A percentile compares a stretch with the other conserved stretches of the same genome.
Evolutionary conservation across 2,888 invertebrate species (phyloP).

Genomic region (Lasius fuliginosus): DNA sequence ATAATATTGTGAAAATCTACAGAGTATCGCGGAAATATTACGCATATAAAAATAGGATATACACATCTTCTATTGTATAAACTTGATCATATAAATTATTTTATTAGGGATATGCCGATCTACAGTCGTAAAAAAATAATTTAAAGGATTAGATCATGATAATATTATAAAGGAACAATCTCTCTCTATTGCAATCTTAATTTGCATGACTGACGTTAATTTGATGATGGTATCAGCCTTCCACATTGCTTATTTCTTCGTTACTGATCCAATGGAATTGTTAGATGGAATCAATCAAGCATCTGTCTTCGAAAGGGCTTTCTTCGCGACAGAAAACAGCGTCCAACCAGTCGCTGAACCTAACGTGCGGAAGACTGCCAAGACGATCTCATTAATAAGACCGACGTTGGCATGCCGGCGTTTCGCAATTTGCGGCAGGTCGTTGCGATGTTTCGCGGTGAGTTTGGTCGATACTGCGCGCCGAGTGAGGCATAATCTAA

Average conservation of each 20-base stretch:
- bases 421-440: conserved; percentile 53
- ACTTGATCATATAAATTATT: neutral
- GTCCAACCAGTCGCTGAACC: conserved; percentile 73
- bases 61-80: neutral
- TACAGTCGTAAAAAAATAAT: neutral
- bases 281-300: conserved; percentile 63
- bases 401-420: conserved; percentile 53
- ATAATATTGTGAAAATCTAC: neutral
- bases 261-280: conserved; percentile 58
- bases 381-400: conserved; percentile 34
- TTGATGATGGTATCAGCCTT: neutral
- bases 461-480: conserved; percentile 76
- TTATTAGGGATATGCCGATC: neutral
- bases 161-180: neutral
- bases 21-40: neutral
- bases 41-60: neutral
- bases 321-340: conserved; percentile 50
- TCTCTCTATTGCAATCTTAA: neutral
- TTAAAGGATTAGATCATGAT: neutral
- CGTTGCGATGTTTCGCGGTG: conserved; percentile 54
- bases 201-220: conserved; percentile 12
- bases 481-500: conserved; percentile 57
- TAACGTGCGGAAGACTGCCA: conserved; percentile 26
- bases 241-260: neutral
- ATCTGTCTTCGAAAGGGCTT: conserved; percentile 63